Conservation (phyloP, 2,888 invertebrate species). For the Micoletzkya japonica region DNA sequence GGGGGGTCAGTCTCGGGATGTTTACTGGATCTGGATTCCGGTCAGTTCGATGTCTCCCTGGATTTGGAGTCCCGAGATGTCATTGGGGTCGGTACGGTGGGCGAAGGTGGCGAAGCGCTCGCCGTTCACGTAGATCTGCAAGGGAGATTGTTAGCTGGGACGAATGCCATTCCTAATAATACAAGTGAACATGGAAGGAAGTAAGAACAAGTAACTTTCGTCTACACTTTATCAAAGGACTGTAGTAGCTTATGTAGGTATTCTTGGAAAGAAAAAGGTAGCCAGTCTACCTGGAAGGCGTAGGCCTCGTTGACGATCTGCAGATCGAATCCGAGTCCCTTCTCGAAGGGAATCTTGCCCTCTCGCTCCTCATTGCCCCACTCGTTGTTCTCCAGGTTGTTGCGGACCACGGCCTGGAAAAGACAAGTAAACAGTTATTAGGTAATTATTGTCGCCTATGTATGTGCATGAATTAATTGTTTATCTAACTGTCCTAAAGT, state of each 20-base stretch:
- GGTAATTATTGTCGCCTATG: not conserved
- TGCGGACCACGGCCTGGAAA: slow-evolving; percentile 52
- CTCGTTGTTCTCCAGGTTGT: slow-evolving; percentile 52
- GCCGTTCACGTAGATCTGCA: slow-evolving; percentile 64
- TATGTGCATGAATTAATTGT: not conserved
- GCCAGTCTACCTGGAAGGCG: slow-evolving; percentile 53
- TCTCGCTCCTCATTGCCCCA: slow-evolving; percentile 63
- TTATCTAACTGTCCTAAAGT: not conserved
- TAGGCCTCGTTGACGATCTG: slow-evolving; percentile 61
- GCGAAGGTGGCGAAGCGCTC: slow-evolving; percentile 63
- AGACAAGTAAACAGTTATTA: not conserved
- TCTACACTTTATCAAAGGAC: no score
- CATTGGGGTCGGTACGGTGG: slow-evolving; percentile 63
- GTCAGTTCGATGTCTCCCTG: slow-evolving; percentile 61
- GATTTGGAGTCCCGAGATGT: slow-evolving; percentile 62
- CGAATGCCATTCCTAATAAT: no score
- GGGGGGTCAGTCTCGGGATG: not conserved
- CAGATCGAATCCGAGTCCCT: slow-evolving; percentile 63
- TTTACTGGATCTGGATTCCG: slow-evolving; percentile 60
- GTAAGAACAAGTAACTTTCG: no score
- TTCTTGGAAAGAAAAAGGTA: not conserved
- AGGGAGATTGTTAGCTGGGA: no score
- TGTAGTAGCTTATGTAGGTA: no score
- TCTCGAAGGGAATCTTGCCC: slow-evolving; percentile 62
- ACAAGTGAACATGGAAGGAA: no score